Evolutionary conservation across 2,888 invertebrate genomes (phyloP), one percentile per base, ranked within the genome.

Genomic region (Andrena hattorfiana): DNA sequence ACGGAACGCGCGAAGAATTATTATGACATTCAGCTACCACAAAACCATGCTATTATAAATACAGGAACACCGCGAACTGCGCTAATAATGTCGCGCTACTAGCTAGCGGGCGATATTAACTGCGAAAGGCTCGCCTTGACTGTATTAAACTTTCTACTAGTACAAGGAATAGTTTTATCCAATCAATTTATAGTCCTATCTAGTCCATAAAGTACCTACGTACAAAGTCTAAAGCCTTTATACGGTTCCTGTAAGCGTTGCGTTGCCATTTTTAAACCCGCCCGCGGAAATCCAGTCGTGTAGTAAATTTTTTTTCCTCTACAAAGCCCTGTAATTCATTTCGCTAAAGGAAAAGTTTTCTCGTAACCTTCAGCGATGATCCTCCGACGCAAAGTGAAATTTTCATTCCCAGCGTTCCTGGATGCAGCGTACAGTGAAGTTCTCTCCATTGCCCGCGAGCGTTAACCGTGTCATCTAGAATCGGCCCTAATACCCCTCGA

Each of bases 1-100:
- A 32, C 32, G 77, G 13, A 26, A 71, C 70, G 77, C 67, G 54
- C 42, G 5, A 32, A 67, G 71, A 77, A 77, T 80, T 71, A 77
- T 77, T 62, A 42, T 66, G 77, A 66, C 66, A 42, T 66, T 54
- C 70, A 48, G 42, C 72, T 54, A 78, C 54, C 54, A 13, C 67
- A 35, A 48, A 63, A 62, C 32, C 48, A 30, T 66, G 23, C 66
- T 16, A 51, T 60, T 48, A 77, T 71, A 77, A 62, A 71, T 77
- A 72, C 32, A 8, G 6, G 59, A 56, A 68, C 30, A 63, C 10
- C 23, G 68, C 26, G 13, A 26, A 4, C 23, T 2, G 0, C 7
- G 30, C 20, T 77, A 51, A 79, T 79, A 77, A 77, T 66, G 70
- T 28, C 42, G 26, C 56, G 56, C 23, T 49, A 69, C 56, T 51